Evolutionary conservation across 37 sponge, comb jelly and placozoan genomes (phyloP), one percentile per base, ranked within the genome.

Genomic region (Ianthella basta): DNA sequence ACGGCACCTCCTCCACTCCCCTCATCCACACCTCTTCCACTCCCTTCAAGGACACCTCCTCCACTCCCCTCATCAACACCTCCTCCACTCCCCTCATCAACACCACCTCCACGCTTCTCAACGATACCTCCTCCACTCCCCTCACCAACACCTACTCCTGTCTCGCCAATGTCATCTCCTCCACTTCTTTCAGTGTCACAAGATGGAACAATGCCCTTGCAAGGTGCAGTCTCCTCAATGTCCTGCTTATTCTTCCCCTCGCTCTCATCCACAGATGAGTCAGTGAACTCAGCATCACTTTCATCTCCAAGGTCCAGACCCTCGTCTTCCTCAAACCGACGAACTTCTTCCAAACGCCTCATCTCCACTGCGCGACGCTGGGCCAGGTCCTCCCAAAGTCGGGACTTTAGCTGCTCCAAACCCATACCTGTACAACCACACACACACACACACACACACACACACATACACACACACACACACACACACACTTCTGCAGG

Each of bases 351-450:
- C 0, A 59, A 29, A 1, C 29, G 65, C 57, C 59, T 75, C 74
- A 83, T 61, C 72, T 89, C 91, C 55, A 82, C 87, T 0, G 90
- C 94, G 36, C 81, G 68, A 8, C 41, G 63, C 67, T 87, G 70
- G 0, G 88, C 87, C 56, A 93, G 36, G 50, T 89, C 69, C 61
- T 64, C 61, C 16, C 64, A 41, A 30, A 93, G 84, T 19, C 39
- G 55, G 24, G 41, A 30, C 37, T 79, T 77, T 70, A 83, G 81
- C 21, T 87, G 63, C 59, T 77, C 55, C 59, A 88, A 72, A 13
- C 85, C 44, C 15, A 85, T 86, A 72, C 92, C 89, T 88, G 54
- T 0, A 82, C 44, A 82, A 4, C 37, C 63, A 61, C 40, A 82
- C 55, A 27, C 39, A 77, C 53, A 77, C 50, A 77, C 53, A 77